Conservation (phyloP, 1,140 invertebrate genomes). For the Daktulosphaira vitifoliae region DNA sequence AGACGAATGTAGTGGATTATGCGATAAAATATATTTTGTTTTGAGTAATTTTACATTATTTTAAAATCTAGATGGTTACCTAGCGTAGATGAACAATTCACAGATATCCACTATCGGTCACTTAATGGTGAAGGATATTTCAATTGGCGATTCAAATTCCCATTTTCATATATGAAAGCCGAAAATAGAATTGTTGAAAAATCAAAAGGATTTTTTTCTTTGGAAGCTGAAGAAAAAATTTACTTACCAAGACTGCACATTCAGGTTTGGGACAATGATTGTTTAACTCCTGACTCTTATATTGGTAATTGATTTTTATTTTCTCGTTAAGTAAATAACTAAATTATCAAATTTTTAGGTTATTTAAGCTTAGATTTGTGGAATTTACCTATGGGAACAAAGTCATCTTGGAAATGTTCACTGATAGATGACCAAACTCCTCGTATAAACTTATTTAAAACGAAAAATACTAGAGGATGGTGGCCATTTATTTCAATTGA, state of each 20-base stretch:
- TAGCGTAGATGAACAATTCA: constrained; percentile 61
- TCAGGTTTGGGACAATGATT: constrained; percentile 61
- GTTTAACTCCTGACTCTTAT: constrained; percentile 68
- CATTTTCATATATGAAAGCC: constrained; percentile 64
- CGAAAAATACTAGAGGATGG: constrained; percentile 64
- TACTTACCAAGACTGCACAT: constrained; percentile 48
- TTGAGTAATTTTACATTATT: constrained; percentile 31
- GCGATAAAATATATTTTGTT: background rate
- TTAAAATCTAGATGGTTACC: constrained; percentile 70
- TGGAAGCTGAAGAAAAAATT: constrained; percentile 39
- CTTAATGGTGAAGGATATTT: constrained; percentile 74
- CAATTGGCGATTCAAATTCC: constrained; percentile 85
- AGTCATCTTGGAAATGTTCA: constrained; percentile 51
- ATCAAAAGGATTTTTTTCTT: constrained; percentile 38
- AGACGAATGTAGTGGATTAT: too few relatives aligned
- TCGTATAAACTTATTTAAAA: constrained; percentile 67
- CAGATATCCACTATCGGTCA: constrained; percentile 74
- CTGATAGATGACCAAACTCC: constrained; percentile 53
- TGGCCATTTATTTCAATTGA: constrained; percentile 60
- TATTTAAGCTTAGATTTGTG: constrained; percentile 52
- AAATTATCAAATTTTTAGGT: constrained; percentile 41
- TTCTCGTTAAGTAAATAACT: too few relatives aligned
- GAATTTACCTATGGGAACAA: constrained; percentile 51
- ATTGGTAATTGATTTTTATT: too few relatives aligned
- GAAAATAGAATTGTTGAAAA: constrained; percentile 61